A percentile compares a stretch with the other conserved stretches of the same genome.
Evolutionary conservation across 2,113 vertebrate genomes (phyloP).

Genomic region (Lates calcarifer): DNA sequence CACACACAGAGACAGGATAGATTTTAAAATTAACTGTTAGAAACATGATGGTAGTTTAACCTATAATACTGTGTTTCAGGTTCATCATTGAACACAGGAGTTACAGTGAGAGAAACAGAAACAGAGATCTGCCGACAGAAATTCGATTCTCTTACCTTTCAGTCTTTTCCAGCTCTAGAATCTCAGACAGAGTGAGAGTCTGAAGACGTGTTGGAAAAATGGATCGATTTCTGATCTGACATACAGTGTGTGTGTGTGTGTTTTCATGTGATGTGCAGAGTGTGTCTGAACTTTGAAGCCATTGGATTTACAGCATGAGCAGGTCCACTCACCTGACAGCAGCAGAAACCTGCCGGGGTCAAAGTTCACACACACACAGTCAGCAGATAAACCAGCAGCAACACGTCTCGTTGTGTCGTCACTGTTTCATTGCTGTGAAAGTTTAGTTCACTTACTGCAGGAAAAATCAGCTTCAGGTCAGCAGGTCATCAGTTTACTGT

Average conservation of each 20-base stretch:
- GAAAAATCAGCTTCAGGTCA: too few relatives aligned
- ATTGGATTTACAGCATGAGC: constrained; percentile 60
- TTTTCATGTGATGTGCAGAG: constrained; percentile 17
- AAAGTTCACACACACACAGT: constrained; percentile 39
- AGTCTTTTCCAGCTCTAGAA: neutral
- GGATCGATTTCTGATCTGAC: neutral
- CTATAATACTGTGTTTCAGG: too few relatives aligned
- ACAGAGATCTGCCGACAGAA: too few relatives aligned
- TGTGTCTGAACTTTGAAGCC: constrained; percentile 66
- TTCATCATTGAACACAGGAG: too few relatives aligned
- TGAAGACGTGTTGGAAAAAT: neutral
- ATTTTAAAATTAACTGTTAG: too few relatives aligned
- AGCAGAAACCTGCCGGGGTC: constrained; percentile 31
- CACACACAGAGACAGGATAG: too few relatives aligned
- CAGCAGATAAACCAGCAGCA: neutral
- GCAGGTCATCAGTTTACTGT: too few relatives aligned
- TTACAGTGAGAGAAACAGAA: too few relatives aligned
- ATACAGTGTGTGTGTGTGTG: too few relatives aligned
- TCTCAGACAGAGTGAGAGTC: constrained; percentile 6
- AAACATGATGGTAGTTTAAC: too few relatives aligned
- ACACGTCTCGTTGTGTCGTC: neutral
- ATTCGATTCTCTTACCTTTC: constrained; percentile 33
- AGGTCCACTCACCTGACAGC: constrained; percentile 59
- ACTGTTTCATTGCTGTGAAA: too few relatives aligned
- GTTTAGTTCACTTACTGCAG: constrained; percentile 8